Percentiles rank a stretch among this genome's conserved stretches.
These are phyloP conservation scores for Pollenia labialis DNA, from an alignment of 2,888 invertebrate genomes.

Conservation along the genomic window DNA sequence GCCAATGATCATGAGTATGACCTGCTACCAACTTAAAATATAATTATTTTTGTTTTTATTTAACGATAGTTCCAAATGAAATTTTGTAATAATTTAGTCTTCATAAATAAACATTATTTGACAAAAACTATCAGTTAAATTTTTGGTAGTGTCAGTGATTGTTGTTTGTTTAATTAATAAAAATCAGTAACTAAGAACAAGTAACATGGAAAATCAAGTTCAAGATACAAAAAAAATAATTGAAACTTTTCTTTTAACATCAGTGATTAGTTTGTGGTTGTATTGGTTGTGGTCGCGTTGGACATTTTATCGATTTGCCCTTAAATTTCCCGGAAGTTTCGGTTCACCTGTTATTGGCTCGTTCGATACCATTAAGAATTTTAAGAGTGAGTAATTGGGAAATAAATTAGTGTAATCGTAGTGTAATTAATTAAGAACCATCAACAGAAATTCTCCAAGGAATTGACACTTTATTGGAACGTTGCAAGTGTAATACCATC, in stretches of 20 bases:
- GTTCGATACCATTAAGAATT: slow-evolving; percentile 25
- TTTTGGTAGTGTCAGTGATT: neutral
- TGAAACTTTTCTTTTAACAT: slow-evolving; percentile 10
- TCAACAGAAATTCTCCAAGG: slow-evolving; percentile 5
- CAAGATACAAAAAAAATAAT: slow-evolving; percentile 14
- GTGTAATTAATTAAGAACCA: neutral
- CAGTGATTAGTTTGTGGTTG: slow-evolving; percentile 59
- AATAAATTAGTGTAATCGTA: neutral
- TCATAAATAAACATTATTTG: slow-evolving; percentile 1
- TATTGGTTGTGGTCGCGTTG: slow-evolving; percentile 70
- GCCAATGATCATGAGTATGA: neutral
- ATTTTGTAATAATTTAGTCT: neutral
- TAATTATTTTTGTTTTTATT: neutral
- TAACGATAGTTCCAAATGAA: neutral
- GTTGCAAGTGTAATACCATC: slow-evolving; percentile 57
- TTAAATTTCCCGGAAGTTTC: slow-evolving; percentile 59
- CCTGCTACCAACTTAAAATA: neutral
- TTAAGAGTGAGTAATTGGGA: slow-evolving; percentile 34
- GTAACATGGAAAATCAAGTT: neutral
- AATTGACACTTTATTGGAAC: slow-evolving; percentile 30
- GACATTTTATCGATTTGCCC: slow-evolving; percentile 61
- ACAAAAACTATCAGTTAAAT: neutral
- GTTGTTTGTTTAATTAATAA: neutral
- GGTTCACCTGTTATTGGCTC: slow-evolving; percentile 65
- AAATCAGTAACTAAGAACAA: neutral